Conservation (phyloP, 1,140 invertebrate genomes). For the Piezodorus guildinii region DNA sequence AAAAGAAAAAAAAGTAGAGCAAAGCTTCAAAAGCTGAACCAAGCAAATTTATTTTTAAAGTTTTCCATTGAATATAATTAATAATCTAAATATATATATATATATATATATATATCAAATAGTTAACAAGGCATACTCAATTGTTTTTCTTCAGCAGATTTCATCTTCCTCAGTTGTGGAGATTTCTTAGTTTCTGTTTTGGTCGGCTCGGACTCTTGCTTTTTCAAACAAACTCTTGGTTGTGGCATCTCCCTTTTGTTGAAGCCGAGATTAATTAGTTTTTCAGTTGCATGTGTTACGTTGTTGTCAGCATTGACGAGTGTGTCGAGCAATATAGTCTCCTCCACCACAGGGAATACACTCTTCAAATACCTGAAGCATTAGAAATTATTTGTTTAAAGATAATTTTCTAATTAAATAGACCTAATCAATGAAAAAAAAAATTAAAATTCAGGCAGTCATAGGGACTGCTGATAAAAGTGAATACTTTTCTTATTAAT, state of each 20-base stretch:
- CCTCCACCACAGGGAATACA: slow-evolving; percentile 81
- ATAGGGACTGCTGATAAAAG: too few relatives aligned
- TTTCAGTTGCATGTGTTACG: slow-evolving; percentile 72
- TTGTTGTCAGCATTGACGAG: slow-evolving; percentile 76
- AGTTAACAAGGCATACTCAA: slow-evolving; percentile 42
- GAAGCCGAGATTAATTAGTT: slow-evolving; percentile 64
- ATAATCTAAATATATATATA: too few relatives aligned
- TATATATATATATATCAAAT: too few relatives aligned
- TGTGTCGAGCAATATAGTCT: slow-evolving; percentile 73
- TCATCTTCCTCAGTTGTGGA: slow-evolving; percentile 48
- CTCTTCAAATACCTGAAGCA: slow-evolving; percentile 72
- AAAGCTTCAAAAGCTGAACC: too few relatives aligned
- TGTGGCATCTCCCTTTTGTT: slow-evolving; percentile 52
- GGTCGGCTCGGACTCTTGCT: slow-evolving; percentile 31
- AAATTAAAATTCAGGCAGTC: too few relatives aligned
- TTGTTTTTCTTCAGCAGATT: slow-evolving; percentile 59
- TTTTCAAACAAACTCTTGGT: slow-evolving; percentile 31
- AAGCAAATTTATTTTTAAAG: too few relatives aligned
- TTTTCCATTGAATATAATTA: too few relatives aligned
- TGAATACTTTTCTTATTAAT: too few relatives aligned
- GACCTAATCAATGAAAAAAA: too few relatives aligned
- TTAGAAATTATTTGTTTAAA: background rate
- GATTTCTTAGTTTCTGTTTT: slow-evolving; percentile 37
- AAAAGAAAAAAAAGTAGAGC: too few relatives aligned
- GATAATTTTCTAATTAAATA: too few relatives aligned